Evolutionary conservation across 1,140 invertebrate genomes (phyloP), one percentile per base, ranked within the genome.

Genomic region (Trichoplusia ni): DNA sequence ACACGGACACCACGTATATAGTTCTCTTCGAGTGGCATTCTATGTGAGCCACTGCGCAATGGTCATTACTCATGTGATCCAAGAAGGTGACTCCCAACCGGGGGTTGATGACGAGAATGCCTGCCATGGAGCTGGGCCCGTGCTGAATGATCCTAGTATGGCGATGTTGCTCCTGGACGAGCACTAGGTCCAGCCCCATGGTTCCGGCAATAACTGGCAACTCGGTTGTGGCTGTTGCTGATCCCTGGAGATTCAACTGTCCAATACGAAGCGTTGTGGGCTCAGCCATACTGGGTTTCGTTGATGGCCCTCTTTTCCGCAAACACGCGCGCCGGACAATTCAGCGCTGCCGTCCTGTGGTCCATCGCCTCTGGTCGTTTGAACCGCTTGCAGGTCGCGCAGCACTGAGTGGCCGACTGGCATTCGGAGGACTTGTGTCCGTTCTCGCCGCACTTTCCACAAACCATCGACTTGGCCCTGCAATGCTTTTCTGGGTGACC

Each of bases 401-500:
- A 2, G n/a, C n/a, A n/a, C n/a, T n/a, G n/a, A n/a, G n/a, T n/a
- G n/a, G n/a, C n/a, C n/a, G n/a, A n/a, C n/a, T n/a, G n/a, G n/a
- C n/a, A n/a, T n/a, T n/a, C n/a, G n/a, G n/a, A n/a, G n/a, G n/a
- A n/a, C n/a, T n/a, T n/a, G n/a, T n/a, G n/a, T n/a, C n/a, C n/a
- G n/a, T n/a, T n/a, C n/a, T n/a, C n/a, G n/a, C n/a, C n/a, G n/a
- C n/a, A n/a, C n/a, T n/a, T n/a, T n/a, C n/a, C 63, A 19, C 73
- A 74, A 0, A 40, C 35, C 3, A 9, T 16, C 9, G 53, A 51
- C 21, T 16, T 31, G 0, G 71, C 33, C 5, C 64, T 14, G 44
- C 73, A 76, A 53, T 33, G 59, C 14, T 72, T 74, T 13, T 62
- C 77, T 0, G 69, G 67, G 64, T 76, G 77, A 2, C 71, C 73